Percentiles rank a stretch among this genome's conserved stretches.
phyloP scores from a whole-genome alignment of 2,888 invertebrate species.

The Heterodera filipjevi region DNA sequence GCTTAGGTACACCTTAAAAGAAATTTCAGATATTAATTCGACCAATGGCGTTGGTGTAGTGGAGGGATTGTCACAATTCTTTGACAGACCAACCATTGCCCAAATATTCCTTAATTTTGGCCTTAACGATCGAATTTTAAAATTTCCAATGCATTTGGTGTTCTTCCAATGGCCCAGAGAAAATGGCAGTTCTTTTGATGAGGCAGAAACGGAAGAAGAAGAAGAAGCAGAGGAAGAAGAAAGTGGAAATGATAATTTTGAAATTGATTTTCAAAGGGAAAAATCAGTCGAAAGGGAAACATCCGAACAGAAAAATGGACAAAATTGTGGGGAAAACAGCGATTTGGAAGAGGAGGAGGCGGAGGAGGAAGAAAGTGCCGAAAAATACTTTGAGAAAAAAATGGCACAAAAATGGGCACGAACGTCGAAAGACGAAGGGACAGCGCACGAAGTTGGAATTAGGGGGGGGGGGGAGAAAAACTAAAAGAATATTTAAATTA shows the following conservation, averaged over 20 bases:
- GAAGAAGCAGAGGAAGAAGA: no score
- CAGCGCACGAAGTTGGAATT: background rate
- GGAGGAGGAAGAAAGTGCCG: background rate
- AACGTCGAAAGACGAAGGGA: background rate
- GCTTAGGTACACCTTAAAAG: no score
- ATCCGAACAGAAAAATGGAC: background rate
- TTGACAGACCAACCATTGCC: background rate
- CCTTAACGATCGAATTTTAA: no score
- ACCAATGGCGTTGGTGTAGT: background rate
- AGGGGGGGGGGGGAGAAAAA: no score
- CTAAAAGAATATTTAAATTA: no score
- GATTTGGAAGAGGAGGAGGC: background rate
- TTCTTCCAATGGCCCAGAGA: no score
- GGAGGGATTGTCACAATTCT: background rate
- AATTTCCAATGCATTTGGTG: no score
- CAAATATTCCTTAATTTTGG: background rate
- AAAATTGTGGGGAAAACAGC: no score
- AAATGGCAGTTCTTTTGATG: no score
- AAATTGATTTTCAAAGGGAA: background rate
- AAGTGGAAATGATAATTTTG: background rate
- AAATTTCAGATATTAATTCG: no score
- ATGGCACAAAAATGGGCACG: background rate
- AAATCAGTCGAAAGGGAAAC: background rate
- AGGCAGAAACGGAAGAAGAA: no score
- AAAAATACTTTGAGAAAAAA: background rate